Evolutionary conservation across 2,797 vertebrate genomes (phyloP), one percentile per base, ranked within the genome.

Genomic region (Melanotaenia maccullochi): DNA sequence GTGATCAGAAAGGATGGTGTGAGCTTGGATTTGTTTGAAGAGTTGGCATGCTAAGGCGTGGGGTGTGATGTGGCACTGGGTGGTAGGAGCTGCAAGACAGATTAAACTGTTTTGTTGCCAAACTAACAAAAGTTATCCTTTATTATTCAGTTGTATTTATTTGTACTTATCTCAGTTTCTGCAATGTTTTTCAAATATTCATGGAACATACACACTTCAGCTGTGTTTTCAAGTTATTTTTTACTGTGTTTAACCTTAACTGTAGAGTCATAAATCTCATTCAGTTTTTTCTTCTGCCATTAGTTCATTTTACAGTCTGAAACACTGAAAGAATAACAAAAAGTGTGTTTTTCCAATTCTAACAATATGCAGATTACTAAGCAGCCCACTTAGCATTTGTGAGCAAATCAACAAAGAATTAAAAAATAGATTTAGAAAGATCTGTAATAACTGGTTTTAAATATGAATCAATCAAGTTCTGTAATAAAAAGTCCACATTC

Each of bases 1-100:
- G 85, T 86, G 78, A 91, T 92, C 88, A 93, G 91, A 89, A 94
- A 93, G 92, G 92, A 90, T 92, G 89, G 85, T 91, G 87, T 76
- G 73, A 91, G 86, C 58, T 58, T 79, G 81, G 85, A 90, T 92
- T 89, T 88, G 86, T 64, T 65, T 72, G 74, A 75, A 81, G 78
- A 69, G 32, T 44, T 78, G 84, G 92, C 51, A 59, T 84, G 74
- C 71, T 72, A 36, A 75, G 78, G 76, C 71, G 71, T 65, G 75
- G 79, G 78, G 79, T 67, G 82, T 64, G 60, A 72, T 63, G 71
- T 80, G 75, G 70, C 54, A 75, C 30, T 9, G 69, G 64, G 49
- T 73, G 68, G 60, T 33, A 24, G 66, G 66, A 16, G 40, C 13
- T 42, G 57, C 55, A 47, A 60, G 12, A 60, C 18, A 63, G 62